Base-by-base conservation (phyloP, 1,140 invertebrate genomes). In the Ephestia elutella region DNA sequence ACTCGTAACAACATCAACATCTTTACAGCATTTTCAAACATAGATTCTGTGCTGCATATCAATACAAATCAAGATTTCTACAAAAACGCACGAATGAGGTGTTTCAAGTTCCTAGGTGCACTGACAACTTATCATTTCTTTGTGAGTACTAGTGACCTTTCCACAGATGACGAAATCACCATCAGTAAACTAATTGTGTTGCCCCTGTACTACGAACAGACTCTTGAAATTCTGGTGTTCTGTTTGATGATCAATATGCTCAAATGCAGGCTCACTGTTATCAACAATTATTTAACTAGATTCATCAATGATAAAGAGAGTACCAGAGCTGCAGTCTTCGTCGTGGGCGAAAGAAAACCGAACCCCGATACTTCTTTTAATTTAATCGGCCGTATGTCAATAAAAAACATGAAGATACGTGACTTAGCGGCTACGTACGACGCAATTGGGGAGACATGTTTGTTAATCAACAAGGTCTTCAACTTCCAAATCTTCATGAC, bases 401-500 rank as follows among this genome's bases (percentile, higher is more conserved):
- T 54, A 7, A 60, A 58, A 1, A 83, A 71, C 56, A 60, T 65
- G 54, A 74, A 77, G 59, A 75, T 85, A 19, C 60, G 59, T 8
- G 68, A 71, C 17, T 64, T 85, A 20, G 68, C 73, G 2, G 54
- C 54, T 2, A 68, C 63, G 1, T 85, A 80, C 25, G 62, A 72
- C 25, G 54, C 59, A 0, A 72, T 85, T 8, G 78, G 80, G 0
- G 72, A 74, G 32, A 66, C 68, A 20, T 74, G 71, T 49, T 30
- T 8, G 15, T 56, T 75, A 8, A 67, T 80, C 19, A 82, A 82
- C 44, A 58, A 70, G 25, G 44, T 78, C 10, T 85, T 75, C 20
- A 76, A 83, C 48, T 76, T 77, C 49, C 71, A 77, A 60, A 76
- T 83, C 18, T 73, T 80, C 32, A 76, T 78, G 69, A 68, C 65